Evolutionary conservation across 2,888 invertebrate species (phyloP), one percentile per base, ranked within the genome.

Genomic region (Ophioninae sp.): DNA sequence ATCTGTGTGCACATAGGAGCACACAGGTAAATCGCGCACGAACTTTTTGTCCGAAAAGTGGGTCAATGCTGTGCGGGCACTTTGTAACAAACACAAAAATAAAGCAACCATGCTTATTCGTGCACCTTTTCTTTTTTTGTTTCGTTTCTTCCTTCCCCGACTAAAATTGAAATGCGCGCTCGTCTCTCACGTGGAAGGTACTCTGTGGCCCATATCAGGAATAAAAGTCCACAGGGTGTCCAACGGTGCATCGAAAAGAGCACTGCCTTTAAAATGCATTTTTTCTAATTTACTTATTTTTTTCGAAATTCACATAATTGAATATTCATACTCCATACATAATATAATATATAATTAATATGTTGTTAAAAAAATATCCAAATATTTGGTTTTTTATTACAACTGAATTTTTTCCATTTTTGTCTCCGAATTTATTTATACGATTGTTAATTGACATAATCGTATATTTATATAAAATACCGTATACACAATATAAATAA

Each of bases 51-150:
- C 58, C 20, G 41, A 64, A 69, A 83, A 71, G 83, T 83, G 68
- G 83, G 79, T 83, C 79, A 79, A 71, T 39, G 67, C 79, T 77
- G 72, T 13, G 63, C 56, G 72, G 79, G 76, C 56, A 41, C 63
- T 74, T 76, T 73, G 22, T 56, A 81, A 72, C 56, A 73, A 56
- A 64, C n/a, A 37, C 51, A 7, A 56, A 56, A 61, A 64, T 20
- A 51, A 74, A 7, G 51, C 37, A 44, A 56, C 30, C 20, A 37
- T 61, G 41, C 51, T 64, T 74, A n/a, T 51, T 30, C 68, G 8
- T 68, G 13, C 41, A 20, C 20, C 41, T 68, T 30, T 30, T 68
- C 10, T 67, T 68, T 51, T 51, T 51, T 51, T 10, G 6, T 13
- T 17, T 51, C 17, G 30, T 30, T 30, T 30, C 56, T 51, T 51